Base-by-base conservation (phyloP, 2,113 vertebrate species). In the Sapayoa aenigma region DNA sequence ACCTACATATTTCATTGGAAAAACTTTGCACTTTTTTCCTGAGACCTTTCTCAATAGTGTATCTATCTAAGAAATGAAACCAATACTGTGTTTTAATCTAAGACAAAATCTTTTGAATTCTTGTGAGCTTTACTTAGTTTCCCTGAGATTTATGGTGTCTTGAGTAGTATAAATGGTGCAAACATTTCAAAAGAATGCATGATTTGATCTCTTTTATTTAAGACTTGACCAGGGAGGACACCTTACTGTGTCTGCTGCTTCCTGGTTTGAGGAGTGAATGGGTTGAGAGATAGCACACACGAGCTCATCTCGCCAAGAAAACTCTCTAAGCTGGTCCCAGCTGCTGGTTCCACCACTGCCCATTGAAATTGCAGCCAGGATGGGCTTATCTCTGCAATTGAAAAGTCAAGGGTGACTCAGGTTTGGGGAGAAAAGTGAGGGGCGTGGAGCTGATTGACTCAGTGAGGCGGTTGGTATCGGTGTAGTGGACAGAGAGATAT, bases 391-490 rank as follows among this genome's bases (percentile, higher is more conserved):
- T 30, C 19, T 1, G 2, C 25, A 71, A 33, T 17, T 62, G 59
- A 53, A 77, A 72, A 66, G 69, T 65, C 4, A 7, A 17, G 52
- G 31, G 14, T 91, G 46, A 80, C 39, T 87, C 55, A 80, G 17
- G 12, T 73, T 47, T 72, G 49, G 35, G 76, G 24, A 74, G 25
- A 47, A 74, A 94, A 30, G 71, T 25, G 49, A 59, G 67, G 77
- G 63, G 52, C 0, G 0, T 74, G 63, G 60, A 39, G 37, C 4
- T 68, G 50, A n/a, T 14, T 37, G 39, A 52, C 35, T 81, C 49
- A 33, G n/a, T 65, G 65, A 24, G 12, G 2, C 1, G 1, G 8
- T 33, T 46, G 3, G 39, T 53, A 16, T 49, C 0, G 0, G 7
- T 53, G 66, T 25, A 41, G 59, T 30, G 62, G 49, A 16, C 52